Conservation (phyloP, 2,888 invertebrate species). For the Pristionchus entomophagus region DNA sequence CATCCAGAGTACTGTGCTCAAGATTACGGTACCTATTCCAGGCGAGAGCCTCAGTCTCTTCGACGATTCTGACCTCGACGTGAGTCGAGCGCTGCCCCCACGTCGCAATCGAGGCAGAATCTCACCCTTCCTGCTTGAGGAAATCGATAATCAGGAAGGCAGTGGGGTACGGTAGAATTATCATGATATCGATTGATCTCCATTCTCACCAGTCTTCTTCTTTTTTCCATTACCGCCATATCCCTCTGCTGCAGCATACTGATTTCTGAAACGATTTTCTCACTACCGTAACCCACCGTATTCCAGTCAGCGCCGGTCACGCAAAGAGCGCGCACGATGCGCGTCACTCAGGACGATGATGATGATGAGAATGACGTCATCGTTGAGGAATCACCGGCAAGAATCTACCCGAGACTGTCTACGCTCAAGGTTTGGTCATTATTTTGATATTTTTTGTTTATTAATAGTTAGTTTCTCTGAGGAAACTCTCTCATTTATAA, state of each 20-base stretch:
- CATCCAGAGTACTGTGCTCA: background rate
- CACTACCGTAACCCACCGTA: background rate
- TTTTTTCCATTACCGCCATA: too few species aligned
- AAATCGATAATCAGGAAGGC: background rate
- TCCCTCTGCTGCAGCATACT: too few species aligned
- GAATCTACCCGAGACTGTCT: conserved; percentile 16
- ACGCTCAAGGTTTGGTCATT: background rate
- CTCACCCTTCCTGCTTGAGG: conserved; percentile 4
- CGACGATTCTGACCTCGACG: conserved; percentile 9
- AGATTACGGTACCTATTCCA: background rate
- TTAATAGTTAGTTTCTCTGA: too few species aligned
- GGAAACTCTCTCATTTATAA: too few species aligned
- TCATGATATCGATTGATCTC: background rate
- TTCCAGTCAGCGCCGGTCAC: background rate
- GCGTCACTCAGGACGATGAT: background rate
- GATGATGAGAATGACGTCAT: background rate
- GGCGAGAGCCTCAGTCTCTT: conserved; percentile 28
- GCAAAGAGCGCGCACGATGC: background rate
- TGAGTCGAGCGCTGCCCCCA: background rate
- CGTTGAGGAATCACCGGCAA: background rate
- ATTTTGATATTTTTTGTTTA: too few species aligned
- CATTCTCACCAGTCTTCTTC: too few species aligned
- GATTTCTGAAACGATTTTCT: too few species aligned
- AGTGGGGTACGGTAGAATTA: background rate
- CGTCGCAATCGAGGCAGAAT: background rate